A percentile compares a stretch with the other conserved stretches of the same genome.
Evolutionary conservation across 2,888 invertebrate species (phyloP).

Genomic region (Clostera curtula): DNA sequence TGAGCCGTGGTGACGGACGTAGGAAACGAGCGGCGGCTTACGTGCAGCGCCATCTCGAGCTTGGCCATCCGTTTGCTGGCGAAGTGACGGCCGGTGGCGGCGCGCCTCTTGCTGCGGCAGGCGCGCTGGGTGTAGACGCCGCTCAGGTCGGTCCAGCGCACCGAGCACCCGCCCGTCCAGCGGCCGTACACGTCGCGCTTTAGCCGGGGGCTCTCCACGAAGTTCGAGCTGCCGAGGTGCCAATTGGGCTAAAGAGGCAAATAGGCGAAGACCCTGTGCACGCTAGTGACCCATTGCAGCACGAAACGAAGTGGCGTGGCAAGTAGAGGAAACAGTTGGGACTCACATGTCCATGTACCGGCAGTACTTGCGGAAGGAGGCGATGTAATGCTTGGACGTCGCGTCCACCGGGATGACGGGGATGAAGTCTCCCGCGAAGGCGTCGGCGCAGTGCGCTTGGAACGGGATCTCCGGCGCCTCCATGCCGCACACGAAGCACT

Average conservation of each 20-base stretch:
- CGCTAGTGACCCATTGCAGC: too few species aligned
- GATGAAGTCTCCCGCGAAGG: conserved; percentile 47
- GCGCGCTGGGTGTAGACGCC: conserved; percentile 51
- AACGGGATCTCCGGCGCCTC: conserved; percentile 28
- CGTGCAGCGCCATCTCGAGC: conserved; percentile 35
- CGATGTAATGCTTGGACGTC: conserved; percentile 29
- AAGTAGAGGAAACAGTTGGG: background rate
- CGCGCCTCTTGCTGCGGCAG: conserved; percentile 36
- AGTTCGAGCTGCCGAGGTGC: conserved; percentile 30
- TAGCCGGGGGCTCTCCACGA: conserved; percentile 18
- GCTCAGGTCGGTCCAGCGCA: conserved; percentile 50
- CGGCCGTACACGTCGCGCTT: conserved; percentile 43
- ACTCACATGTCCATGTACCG: conserved; percentile 42
- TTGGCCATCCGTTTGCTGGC: conserved; percentile 53
- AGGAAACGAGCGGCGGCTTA: conserved; percentile 35
- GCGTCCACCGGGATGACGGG: conserved; percentile 41
- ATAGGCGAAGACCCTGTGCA: too few species aligned
- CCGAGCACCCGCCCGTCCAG: conserved; percentile 55
- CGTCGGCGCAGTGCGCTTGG: conserved; percentile 41
- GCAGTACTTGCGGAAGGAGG: conserved; percentile 45
- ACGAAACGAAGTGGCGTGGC: background rate
- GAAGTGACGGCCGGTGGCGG: conserved; percentile 40
- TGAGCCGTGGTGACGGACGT: conserved; percentile 33
- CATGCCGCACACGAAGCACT: conserved; percentile 56
- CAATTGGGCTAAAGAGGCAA: too few species aligned